Percentiles rank a stretch among this genome's conserved stretches.
Evolutionary conservation across 1,140 invertebrate genomes (phyloP).

Genomic region (Matsumurasca onukii): DNA sequence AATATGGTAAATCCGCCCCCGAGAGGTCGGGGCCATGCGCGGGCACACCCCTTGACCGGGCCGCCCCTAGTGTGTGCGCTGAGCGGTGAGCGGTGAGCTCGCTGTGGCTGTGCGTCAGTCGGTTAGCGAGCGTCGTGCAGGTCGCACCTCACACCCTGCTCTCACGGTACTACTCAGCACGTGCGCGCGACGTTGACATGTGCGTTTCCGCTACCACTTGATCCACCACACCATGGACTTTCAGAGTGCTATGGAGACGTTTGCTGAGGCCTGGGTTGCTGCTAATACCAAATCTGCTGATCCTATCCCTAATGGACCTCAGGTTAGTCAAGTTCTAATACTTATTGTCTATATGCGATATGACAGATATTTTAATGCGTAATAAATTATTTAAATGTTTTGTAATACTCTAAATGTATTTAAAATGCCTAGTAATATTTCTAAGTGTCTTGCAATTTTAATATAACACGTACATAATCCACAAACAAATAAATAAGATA

Average conservation of each 20-base stretch:
- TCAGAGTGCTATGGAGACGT: slow-evolving; percentile 96
- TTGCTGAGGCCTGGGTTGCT: slow-evolving; percentile 94
- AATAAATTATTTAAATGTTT: no score
- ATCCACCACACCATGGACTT: slow-evolving; percentile 74
- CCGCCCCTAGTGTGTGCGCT: neutral
- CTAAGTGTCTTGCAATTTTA: no score
- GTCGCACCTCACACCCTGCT: neutral
- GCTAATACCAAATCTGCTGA: slow-evolving; percentile 74
- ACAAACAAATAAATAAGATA: no score
- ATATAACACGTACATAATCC: no score
- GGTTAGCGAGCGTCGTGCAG: neutral
- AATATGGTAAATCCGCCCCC: slow-evolving; percentile 24
- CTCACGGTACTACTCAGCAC: neutral
- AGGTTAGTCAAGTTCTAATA: slow-evolving; percentile 62
- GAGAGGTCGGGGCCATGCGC: slow-evolving; percentile 9
- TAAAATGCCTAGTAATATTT: no score
- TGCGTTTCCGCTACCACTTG: neutral
- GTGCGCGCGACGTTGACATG: no score
- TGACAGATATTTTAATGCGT: no score
- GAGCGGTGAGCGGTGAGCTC: neutral
- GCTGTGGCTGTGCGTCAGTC: neutral
- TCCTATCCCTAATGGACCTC: slow-evolving; percentile 45
- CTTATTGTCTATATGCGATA: no score
- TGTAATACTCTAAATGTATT: no score
- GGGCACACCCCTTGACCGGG: neutral